These are phyloP conservation scores for Andrena flavipes DNA, from an alignment of 2,888 invertebrate genomes.

Conservation along the genomic window DNA sequence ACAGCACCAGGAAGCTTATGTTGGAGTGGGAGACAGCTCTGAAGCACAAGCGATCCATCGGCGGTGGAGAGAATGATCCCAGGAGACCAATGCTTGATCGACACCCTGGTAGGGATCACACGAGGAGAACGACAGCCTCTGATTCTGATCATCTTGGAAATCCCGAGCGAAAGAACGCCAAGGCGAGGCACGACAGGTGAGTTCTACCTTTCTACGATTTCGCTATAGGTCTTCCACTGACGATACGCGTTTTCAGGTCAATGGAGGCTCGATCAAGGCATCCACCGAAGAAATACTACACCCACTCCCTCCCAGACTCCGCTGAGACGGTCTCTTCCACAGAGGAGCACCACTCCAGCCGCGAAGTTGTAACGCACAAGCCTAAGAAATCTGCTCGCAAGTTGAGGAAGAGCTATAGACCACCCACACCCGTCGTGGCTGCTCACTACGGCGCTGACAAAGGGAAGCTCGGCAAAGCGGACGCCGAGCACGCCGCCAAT, in stretches of 20 bases:
- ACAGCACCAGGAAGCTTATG: not conserved
- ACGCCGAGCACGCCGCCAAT: constrained; percentile 86
- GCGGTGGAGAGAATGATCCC: not conserved
- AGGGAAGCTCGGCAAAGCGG: constrained; percentile 59
- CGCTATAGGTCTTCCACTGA: not conserved
- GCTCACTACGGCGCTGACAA: constrained; percentile 79
- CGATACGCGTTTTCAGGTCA: constrained; percentile 25
- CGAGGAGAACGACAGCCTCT: not conserved
- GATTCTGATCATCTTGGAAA: not conserved
- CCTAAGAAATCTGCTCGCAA: constrained; percentile 1
- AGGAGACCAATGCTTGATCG: not conserved
- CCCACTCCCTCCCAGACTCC: constrained; percentile 34
- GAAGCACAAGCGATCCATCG: constrained; percentile 36
- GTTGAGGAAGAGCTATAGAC: constrained; percentile 59
- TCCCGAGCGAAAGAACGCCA: not conserved
- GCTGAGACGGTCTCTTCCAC: not conserved
- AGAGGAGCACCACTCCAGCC: not conserved
- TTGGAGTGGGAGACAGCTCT: not conserved
- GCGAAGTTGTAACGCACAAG: not conserved
- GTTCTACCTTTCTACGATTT: constrained; percentile 7
- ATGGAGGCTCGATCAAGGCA: constrained; percentile 37
- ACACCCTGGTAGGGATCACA: constrained; percentile 3
- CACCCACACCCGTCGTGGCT: constrained; percentile 74
- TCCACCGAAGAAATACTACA: constrained; percentile 74
- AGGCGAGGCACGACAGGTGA: constrained; percentile 19